These are phyloP conservation scores for Ornithoptera alexandrae DNA, from an alignment of 2,888 invertebrate genomes.

Conservation along the genomic window DNA sequence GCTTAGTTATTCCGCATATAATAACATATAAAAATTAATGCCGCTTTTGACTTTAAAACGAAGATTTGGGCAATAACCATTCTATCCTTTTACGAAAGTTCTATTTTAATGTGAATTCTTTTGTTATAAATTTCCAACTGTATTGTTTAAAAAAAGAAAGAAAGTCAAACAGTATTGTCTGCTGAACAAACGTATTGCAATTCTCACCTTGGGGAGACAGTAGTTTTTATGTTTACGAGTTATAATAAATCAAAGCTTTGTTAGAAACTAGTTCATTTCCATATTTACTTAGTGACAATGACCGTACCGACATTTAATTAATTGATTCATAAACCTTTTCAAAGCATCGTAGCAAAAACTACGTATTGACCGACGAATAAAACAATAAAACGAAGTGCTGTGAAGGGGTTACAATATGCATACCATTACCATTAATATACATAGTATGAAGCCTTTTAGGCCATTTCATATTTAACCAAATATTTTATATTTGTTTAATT, in stretches of 20 bases:
- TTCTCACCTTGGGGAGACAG: slow-evolving; percentile 64
- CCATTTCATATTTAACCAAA: neutral
- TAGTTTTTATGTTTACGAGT: slow-evolving; percentile 52
- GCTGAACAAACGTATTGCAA: slow-evolving; percentile 47
- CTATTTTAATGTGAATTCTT: slow-evolving; percentile 8
- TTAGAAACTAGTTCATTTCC: slow-evolving; percentile 67
- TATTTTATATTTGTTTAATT: neutral
- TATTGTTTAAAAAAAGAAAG: slow-evolving; percentile 32
- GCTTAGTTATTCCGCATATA: neutral
- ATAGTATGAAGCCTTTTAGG: slow-evolving; percentile 65
- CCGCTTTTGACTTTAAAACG: slow-evolving; percentile 26
- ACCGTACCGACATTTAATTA: slow-evolving; percentile 78
- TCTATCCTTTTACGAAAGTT: slow-evolving; percentile 14
- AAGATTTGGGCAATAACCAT: slow-evolving; percentile 13
- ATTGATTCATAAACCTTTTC: slow-evolving; percentile 78
- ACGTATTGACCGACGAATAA: slow-evolving; percentile 74
- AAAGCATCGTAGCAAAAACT: slow-evolving; percentile 65
- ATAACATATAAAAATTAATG: slow-evolving; percentile 17
- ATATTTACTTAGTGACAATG: slow-evolving; percentile 77
- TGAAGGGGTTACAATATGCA: slow-evolving; percentile 75
- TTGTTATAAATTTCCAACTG: slow-evolving; percentile 5
- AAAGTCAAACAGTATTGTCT: slow-evolving; percentile 33
- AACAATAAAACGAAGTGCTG: slow-evolving; percentile 69
- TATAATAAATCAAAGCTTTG: slow-evolving; percentile 75
- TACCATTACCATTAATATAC: slow-evolving; percentile 55